These are phyloP conservation scores for Rhabditophanes sp. DNA, from an alignment of 2,888 invertebrate species.

Conservation along the genomic window DNA sequence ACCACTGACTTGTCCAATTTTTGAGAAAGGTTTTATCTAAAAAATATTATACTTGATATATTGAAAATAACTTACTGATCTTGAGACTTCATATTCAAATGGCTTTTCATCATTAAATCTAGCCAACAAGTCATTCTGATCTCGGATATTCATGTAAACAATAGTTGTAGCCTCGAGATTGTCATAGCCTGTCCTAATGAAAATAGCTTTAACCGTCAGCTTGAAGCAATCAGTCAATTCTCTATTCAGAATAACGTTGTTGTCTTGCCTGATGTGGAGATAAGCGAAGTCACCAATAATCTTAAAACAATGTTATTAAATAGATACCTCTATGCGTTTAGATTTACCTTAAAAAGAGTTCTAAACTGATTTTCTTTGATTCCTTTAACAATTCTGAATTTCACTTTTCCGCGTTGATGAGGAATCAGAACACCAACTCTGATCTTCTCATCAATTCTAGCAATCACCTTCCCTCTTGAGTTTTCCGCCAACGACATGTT, in stretches of 20 bases:
- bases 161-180: conserved; percentile 34
- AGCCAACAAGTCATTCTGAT: conserved; percentile 55
- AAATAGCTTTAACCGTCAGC: conserved; percentile 57
- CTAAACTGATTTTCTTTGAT: conserved; percentile 59
- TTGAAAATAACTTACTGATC: conserved; percentile 1
- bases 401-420: conserved; percentile 51
- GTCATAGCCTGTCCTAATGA: conserved; percentile 47
- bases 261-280: conserved; percentile 70
- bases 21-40: conserved; percentile 18
- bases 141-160: conserved; percentile 40
- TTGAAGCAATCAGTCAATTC: conserved; percentile 60
- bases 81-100: neutral
- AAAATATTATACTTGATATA: conserved; percentile 4
- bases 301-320: conserved; percentile 10
- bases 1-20: conserved; percentile 52
- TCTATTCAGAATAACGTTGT: conserved; percentile 73
- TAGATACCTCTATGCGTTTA: too few species aligned
- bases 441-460: conserved; percentile 57
- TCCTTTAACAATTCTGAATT: conserved; percentile 80
- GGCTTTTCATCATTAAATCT: conserved; percentile 7
- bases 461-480: conserved; percentile 18
- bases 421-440: conserved; percentile 55
- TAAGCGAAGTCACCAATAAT: conserved; percentile 83
- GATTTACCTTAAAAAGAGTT: too few species aligned
- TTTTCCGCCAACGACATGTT: conserved; percentile 53